Conservation (phyloP, 2,797 vertebrate species). For the Nannoperca obscura region DNA sequence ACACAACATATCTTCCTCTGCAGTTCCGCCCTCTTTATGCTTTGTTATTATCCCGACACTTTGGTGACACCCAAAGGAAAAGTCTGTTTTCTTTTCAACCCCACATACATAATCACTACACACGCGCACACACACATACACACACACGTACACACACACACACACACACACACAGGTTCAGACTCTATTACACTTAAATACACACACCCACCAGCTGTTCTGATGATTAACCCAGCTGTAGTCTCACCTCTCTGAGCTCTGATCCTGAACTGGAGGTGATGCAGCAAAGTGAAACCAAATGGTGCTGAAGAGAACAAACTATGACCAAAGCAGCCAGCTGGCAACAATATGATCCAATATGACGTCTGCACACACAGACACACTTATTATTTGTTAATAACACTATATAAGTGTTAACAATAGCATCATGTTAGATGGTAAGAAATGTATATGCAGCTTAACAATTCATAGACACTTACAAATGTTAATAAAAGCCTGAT, state of each 20-base stretch:
- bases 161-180: conserved; percentile 20
- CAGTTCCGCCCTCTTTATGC: conserved; percentile 35
- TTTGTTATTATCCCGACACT: conserved; percentile 20
- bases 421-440: no score
- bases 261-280: conserved; percentile 53
- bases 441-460: no score
- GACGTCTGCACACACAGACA: background rate
- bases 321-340: conserved; percentile 23
- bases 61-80: conserved; percentile 20
- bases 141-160: background rate
- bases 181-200: background rate
- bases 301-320: conserved; percentile 16
- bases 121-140: conserved; percentile 9
- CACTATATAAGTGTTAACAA: no score
- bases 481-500: no score
- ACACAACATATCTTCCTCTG: background rate
- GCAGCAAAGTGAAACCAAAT: conserved; percentile 66
- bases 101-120: background rate
- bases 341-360: background rate
- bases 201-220: conserved; percentile 9
- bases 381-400: no score
- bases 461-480: no score
- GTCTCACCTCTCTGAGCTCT: conserved; percentile 38
- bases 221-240: conserved; percentile 53
- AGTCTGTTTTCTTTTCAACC: conserved; percentile 14